Percentiles rank a stretch among this genome's conserved stretches.
phyloP scores from a whole-genome alignment of 2,888 invertebrate species.

The Scelioninae gen. 2 region DNA sequence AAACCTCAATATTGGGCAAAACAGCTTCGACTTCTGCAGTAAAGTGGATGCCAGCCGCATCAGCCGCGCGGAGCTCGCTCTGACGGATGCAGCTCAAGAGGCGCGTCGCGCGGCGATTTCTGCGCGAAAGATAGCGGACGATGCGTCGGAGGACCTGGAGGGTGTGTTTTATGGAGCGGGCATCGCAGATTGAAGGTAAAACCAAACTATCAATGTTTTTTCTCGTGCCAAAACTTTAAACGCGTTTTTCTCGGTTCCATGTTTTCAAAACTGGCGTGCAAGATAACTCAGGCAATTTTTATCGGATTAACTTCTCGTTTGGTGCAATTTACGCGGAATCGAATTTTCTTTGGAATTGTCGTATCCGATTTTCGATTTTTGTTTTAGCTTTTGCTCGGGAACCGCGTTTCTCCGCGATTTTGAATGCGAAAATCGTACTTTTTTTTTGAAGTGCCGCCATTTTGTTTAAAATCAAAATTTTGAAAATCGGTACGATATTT shows the following conservation, averaged over 20 bases:
- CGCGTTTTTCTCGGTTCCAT: too few species aligned
- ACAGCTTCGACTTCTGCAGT: too few species aligned
- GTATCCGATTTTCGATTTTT: constrained; percentile 14
- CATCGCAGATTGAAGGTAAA: too few species aligned
- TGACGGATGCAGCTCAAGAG: too few species aligned
- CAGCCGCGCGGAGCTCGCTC: too few species aligned
- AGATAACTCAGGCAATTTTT: constrained; percentile 15
- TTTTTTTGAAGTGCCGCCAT: constrained; percentile 10
- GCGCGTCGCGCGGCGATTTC: too few species aligned
- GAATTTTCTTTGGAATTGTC: constrained; percentile 10
- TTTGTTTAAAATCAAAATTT: background rate
- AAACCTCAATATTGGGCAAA: too few species aligned
- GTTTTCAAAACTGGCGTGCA: constrained; percentile 15
- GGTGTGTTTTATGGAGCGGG: constrained; percentile 21
- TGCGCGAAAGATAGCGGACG: constrained; percentile 1
- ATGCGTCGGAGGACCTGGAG: constrained; percentile 12
- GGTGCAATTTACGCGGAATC: constrained; percentile 12
- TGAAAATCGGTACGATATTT: background rate
- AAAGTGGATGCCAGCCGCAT: too few species aligned
- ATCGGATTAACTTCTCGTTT: constrained; percentile 18
- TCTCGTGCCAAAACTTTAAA: too few species aligned
- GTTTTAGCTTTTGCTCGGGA: constrained; percentile 13
- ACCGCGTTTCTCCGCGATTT: constrained; percentile 11
- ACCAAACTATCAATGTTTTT: too few species aligned
- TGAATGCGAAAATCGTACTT: constrained; percentile 2